Percentiles rank a stretch among this genome's conserved stretches.
phyloP scores from a whole-genome alignment of 2,113 vertebrate genomes.

The Rana temporaria region DNA sequence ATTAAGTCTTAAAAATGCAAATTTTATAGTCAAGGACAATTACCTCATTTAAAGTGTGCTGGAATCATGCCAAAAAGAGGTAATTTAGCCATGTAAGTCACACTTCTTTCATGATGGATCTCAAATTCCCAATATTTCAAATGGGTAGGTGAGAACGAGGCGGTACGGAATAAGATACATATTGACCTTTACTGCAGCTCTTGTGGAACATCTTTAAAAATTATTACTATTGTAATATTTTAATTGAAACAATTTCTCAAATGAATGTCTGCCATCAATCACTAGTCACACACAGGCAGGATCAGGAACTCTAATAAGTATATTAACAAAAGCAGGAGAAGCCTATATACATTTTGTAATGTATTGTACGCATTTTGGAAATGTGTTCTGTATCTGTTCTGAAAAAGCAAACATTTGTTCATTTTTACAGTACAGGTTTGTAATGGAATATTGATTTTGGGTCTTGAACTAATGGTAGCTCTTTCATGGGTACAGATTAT shows the following conservation, averaged over 20 bases:
- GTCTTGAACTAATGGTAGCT: slow-evolving; percentile 81
- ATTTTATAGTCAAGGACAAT: slow-evolving; percentile 99
- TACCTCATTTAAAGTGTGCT: slow-evolving; percentile 99
- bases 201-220: slow-evolving; percentile 72
- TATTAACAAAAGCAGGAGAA: not conserved
- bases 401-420: slow-evolving; percentile 52
- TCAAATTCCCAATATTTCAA: slow-evolving; percentile 84
- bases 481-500: slow-evolving; percentile 86
- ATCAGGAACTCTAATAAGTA: slow-evolving; percentile 66
- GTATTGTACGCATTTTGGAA: not conserved
- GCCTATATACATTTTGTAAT: slow-evolving; percentile 31
- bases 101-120: slow-evolving; percentile 99
- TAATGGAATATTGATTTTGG: slow-evolving; percentile 99
- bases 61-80: slow-evolving; percentile 98
- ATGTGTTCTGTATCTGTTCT: slow-evolving; percentile 52
- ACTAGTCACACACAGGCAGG: slow-evolving; percentile 1
- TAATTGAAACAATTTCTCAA: slow-evolving; percentile 60
- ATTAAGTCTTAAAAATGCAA: slow-evolving; percentile 99
- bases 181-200: slow-evolving; percentile 75
- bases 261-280: slow-evolving; percentile 51
- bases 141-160: slow-evolving; percentile 73
- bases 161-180: slow-evolving; percentile 58
- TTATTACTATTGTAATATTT: slow-evolving; percentile 69
- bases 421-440: slow-evolving; percentile 56
- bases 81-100: slow-evolving; percentile 97